Conservation (phyloP, 1,140 invertebrate genomes). For the Pseudomyrmex cubaensis region DNA sequence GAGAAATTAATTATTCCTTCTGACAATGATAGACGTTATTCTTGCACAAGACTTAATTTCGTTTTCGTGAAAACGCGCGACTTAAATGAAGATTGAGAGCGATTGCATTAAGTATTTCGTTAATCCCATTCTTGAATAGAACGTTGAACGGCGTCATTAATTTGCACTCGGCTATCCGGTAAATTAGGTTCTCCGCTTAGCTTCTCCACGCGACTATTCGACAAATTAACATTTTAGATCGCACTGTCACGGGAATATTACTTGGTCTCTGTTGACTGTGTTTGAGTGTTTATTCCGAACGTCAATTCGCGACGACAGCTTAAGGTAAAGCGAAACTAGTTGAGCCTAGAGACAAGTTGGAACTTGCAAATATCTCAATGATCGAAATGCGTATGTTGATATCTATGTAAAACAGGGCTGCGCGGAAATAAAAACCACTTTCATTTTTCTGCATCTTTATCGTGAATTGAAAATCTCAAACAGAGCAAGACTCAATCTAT, state of each 20-base stretch:
- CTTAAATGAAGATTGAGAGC: constrained; percentile 58
- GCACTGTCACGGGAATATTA: constrained; percentile 14
- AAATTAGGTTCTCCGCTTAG: constrained; percentile 37
- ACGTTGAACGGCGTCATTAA: constrained; percentile 47
- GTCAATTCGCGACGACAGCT: background rate
- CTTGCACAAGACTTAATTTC: constrained; percentile 59
- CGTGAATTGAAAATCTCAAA: background rate
- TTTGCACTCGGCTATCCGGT: constrained; percentile 41
- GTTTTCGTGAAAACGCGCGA: constrained; percentile 44
- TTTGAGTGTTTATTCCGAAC: constrained; percentile 26
- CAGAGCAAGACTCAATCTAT: background rate
- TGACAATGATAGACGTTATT: constrained; percentile 61
- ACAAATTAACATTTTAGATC: constrained; percentile 41
- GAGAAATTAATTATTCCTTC: constrained; percentile 51
- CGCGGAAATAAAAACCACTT: no score
- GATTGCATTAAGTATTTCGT: constrained; percentile 61
- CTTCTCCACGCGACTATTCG: constrained; percentile 44
- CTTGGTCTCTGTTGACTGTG: constrained; percentile 11
- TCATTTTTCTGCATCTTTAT: background rate
- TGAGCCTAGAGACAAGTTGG: no score
- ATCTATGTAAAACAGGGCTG: no score
- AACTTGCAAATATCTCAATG: no score
- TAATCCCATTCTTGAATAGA: constrained; percentile 52
- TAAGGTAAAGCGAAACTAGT: background rate
- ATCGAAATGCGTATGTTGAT: no score